These are phyloP conservation scores for Plutella xylostella DNA, from an alignment of 2,888 invertebrate genomes.

Conservation along the genomic window DNA sequence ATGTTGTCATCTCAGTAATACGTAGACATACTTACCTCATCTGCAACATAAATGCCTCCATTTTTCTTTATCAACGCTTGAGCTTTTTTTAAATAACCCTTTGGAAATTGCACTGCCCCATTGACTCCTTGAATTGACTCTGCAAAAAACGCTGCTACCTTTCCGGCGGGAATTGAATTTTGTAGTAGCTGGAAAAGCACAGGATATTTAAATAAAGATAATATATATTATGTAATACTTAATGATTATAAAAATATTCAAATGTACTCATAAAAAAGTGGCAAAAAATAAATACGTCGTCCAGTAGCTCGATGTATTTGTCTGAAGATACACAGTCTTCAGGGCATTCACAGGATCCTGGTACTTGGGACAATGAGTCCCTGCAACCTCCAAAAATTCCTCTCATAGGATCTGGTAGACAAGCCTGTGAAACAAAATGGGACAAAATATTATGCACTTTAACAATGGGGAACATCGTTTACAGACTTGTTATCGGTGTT, in stretches of 20 bases:
- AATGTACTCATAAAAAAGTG: neutral
- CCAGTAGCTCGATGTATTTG: slow-evolving; percentile 85
- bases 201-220: neutral
- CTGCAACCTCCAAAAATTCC: slow-evolving; percentile 97
- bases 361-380: slow-evolving; percentile 85
- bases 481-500: no score
- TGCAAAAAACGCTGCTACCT: slow-evolving; percentile 90
- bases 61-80: slow-evolving; percentile 80
- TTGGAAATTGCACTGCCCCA: slow-evolving; percentile 93
- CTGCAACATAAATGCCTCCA: slow-evolving; percentile 91
- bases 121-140: slow-evolving; percentile 98
- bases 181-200: slow-evolving; percentile 73
- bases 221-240: neutral
- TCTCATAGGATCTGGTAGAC: slow-evolving; percentile 92
- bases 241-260: neutral
- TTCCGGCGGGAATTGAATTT: slow-evolving; percentile 81
- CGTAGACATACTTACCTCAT: slow-evolving; percentile 75
- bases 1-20: no score
- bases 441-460: neutral
- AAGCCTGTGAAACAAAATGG: slow-evolving; percentile 66
- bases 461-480: no score
- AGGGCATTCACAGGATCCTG: slow-evolving; percentile 75
- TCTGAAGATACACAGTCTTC: slow-evolving; percentile 79
- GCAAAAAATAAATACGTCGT: slow-evolving; percentile 46
- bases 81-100: slow-evolving; percentile 85